These are phyloP conservation scores for Procambarus virginalis DNA, from an alignment of 1,140 invertebrate genomes.

Conservation along the genomic window DNA sequence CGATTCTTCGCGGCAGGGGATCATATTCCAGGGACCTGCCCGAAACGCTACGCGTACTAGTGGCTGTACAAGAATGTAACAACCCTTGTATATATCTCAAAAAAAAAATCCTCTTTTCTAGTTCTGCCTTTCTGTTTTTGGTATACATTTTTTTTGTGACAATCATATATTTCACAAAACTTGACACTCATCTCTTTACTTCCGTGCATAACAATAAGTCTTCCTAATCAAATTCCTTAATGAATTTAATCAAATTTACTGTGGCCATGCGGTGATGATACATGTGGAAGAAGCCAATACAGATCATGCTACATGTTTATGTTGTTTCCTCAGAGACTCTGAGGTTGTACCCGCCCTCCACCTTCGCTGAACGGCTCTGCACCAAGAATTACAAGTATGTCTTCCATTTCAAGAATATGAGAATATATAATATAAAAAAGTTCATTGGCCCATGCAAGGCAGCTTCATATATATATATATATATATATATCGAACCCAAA, in stretches of 20 bases:
- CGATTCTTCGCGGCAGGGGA: too few species aligned
- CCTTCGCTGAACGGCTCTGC: constrained; percentile 77
- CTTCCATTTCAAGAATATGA: too few species aligned
- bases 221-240: too few species aligned
- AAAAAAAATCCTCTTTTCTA: too few species aligned
- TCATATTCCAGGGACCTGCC: too few species aligned
- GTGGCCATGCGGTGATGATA: constrained; percentile 26
- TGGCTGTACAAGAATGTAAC: too few species aligned
- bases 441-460: too few species aligned
- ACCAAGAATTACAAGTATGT: constrained; percentile 75
- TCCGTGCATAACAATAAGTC: not conserved
- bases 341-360: constrained; percentile 79
- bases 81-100: too few species aligned
- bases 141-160: not conserved
- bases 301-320: constrained; percentile 62
- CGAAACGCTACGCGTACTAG: too few species aligned
- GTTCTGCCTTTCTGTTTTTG: not conserved
- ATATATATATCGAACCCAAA: too few species aligned
- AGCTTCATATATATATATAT: too few species aligned
- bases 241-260: not conserved
- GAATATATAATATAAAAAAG: too few species aligned
- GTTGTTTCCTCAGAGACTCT: constrained; percentile 78
- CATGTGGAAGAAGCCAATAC: constrained; percentile 70
- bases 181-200: not conserved
- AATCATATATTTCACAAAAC: not conserved